These are phyloP conservation scores for Sphyrna mokarran DNA, from an alignment of 2,113 vertebrate genomes.

Conservation along the genomic window DNA sequence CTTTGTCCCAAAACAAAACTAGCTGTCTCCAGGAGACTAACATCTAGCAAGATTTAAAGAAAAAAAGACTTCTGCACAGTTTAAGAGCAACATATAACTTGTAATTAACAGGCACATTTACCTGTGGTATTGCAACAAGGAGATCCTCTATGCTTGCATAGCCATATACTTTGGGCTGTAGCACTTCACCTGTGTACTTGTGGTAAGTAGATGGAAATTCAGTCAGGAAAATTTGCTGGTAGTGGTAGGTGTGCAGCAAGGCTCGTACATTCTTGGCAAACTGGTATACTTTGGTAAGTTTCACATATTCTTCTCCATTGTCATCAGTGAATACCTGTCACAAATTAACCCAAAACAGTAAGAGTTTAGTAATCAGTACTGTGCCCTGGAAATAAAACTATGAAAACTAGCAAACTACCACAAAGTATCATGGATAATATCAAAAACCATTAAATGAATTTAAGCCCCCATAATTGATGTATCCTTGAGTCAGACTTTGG, in stretches of 20 bases:
- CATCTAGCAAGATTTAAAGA: background rate
- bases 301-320: slow-evolving; percentile 65
- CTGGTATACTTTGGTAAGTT: slow-evolving; percentile 80
- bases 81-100: background rate
- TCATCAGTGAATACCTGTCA: slow-evolving; percentile 66
- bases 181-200: slow-evolving; percentile 76
- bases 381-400: background rate
- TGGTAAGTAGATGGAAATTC: slow-evolving; percentile 80
- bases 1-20: background rate
- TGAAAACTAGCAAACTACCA: background rate
- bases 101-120: slow-evolving; percentile 42
- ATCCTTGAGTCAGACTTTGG: background rate
- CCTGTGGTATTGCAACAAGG: slow-evolving; percentile 84
- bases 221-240: slow-evolving; percentile 92
- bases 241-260: slow-evolving; percentile 92
- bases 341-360: background rate
- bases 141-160: slow-evolving; percentile 78
- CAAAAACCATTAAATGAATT: background rate
- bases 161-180: slow-evolving; percentile 75
- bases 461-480: background rate
- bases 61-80: background rate
- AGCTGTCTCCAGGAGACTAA: background rate
- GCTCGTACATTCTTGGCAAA: slow-evolving; percentile 84
- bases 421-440: background rate
- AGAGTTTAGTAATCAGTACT: too few species aligned